phyloP scores from a whole-genome alignment of 2,113 vertebrate genomes.

The Trematocara marginatum region DNA sequence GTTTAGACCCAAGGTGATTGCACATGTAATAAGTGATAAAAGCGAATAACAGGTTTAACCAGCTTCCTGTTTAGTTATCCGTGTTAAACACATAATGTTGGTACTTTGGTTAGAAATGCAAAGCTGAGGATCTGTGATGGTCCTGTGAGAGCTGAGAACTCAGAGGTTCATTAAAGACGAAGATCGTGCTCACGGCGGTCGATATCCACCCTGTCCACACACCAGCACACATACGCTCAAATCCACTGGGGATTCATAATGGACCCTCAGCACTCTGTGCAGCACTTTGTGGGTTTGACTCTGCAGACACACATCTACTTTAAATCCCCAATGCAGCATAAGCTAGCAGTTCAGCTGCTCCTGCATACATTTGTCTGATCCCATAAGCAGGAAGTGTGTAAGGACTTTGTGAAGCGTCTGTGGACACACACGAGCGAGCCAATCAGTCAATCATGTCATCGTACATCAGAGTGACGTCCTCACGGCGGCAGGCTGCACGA shows the following conservation, averaged over 20 bases:
- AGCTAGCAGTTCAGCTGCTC: not conserved
- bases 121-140: not conserved
- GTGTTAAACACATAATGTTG: not conserved
- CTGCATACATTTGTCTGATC: conserved; percentile 18
- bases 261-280: not conserved
- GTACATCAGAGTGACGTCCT: not conserved
- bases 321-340: not conserved
- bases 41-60: not conserved
- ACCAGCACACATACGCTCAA: not conserved
- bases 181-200: not conserved
- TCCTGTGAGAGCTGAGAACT: not conserved
- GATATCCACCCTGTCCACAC: not conserved
- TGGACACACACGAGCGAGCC: not conserved
- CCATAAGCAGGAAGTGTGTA: not conserved
- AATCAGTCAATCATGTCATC: not conserved
- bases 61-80: not conserved
- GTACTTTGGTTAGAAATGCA: not conserved
- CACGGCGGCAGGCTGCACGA: not conserved
- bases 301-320: not conserved
- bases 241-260: conserved; percentile 15
- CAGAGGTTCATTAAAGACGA: not conserved
- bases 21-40: not conserved
- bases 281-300: not conserved
- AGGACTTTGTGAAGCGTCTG: not conserved
- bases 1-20: not conserved